These are phyloP conservation scores for Scopus umbretta DNA, from an alignment of 2,113 vertebrate genomes.

Conservation along the genomic window DNA sequence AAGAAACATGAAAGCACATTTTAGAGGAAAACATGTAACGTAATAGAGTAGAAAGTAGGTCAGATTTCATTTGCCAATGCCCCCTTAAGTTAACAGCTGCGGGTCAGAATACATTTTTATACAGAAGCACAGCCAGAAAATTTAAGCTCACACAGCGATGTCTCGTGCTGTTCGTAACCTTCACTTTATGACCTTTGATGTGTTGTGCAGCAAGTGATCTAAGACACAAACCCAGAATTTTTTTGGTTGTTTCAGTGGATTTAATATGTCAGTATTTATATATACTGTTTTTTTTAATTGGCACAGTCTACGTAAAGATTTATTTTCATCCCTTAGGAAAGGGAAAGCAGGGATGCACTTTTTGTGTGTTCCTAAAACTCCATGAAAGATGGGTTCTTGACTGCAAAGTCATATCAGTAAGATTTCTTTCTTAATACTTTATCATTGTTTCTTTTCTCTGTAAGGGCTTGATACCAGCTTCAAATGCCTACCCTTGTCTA, in stretches of 20 bases:
- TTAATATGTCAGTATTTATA: neutral
- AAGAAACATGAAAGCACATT: neutral
- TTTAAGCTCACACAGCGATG: neutral
- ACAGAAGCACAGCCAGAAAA: neutral
- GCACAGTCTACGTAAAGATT: neutral
- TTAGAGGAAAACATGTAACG: slow-evolving; percentile 10
- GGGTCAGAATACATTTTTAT: neutral
- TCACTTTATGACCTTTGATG: neutral
- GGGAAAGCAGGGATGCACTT: neutral
- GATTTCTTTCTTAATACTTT: neutral
- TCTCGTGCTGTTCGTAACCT: neutral
- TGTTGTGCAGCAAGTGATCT: neutral
- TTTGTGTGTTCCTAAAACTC: neutral
- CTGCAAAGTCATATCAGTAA: neutral
- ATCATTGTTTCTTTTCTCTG: neutral
- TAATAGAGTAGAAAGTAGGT: slow-evolving; percentile 28
- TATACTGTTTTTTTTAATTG: neutral
- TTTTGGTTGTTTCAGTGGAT: neutral
- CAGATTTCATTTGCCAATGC: neutral
- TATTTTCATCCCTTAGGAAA: neutral
- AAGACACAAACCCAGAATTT: neutral
- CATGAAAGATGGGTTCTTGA: neutral
- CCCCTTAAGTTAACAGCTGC: slow-evolving; percentile 12
- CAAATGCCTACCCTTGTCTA: neutral
- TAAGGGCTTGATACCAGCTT: neutral